phyloP scores from a whole-genome alignment of 2,888 invertebrate species.

The Parelbella ahira region DNA sequence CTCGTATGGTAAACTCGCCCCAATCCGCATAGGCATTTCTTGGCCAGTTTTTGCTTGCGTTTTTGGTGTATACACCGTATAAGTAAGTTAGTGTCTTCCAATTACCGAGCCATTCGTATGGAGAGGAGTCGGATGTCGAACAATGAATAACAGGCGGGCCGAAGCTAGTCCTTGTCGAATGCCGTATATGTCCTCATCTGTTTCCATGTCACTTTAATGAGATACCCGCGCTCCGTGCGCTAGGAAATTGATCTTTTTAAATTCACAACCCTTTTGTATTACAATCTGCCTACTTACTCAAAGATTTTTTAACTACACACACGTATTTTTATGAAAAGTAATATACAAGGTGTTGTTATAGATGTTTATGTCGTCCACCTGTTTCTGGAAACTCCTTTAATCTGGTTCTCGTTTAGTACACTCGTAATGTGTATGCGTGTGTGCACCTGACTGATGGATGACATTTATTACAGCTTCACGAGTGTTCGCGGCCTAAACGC shows the following conservation, averaged over 20 bases:
- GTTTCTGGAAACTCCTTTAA: no score
- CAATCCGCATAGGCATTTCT: constrained; percentile 36
- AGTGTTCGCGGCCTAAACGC: constrained; percentile 39
- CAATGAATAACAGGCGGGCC: constrained; percentile 55
- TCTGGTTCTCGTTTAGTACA: no score
- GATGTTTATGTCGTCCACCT: no score
- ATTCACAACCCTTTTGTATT: constrained; percentile 6
- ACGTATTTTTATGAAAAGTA: no score
- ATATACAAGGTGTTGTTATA: no score
- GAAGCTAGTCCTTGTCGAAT: constrained; percentile 39
- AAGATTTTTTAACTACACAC: neutral
- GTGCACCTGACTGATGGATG: constrained; percentile 5
- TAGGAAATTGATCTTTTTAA: constrained; percentile 24
- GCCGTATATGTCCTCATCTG: constrained; percentile 51
- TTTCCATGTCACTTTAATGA: constrained; percentile 55
- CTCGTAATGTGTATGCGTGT: neutral
- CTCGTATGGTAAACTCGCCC: constrained; percentile 47
- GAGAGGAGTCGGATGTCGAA: constrained; percentile 42
- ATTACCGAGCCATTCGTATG: constrained; percentile 49
- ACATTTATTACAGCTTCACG: constrained; percentile 18
- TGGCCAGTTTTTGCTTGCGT: constrained; percentile 55
- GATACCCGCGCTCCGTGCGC: constrained; percentile 32
- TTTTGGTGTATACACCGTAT: constrained; percentile 66
- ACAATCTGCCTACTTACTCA: constrained; percentile 2
- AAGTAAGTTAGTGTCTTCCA: constrained; percentile 49